Percentiles rank a stretch among this genome's conserved stretches.
Conservation (phyloP, 2,888 invertebrate genomes). For the Drosophila paranaensis region DNA sequence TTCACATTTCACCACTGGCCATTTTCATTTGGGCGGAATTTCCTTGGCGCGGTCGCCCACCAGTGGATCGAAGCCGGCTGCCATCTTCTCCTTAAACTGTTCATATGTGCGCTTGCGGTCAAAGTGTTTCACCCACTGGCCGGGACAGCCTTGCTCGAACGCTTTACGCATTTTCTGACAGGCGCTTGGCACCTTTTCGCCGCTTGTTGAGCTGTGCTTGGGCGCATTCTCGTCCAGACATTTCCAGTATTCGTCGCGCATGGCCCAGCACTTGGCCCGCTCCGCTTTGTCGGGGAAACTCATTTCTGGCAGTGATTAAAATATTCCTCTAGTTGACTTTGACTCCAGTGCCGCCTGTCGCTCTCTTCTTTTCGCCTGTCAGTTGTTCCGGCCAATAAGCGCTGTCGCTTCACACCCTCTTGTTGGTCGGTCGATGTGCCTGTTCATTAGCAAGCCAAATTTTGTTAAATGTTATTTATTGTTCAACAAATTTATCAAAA, state of each 20-base stretch:
- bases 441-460: background rate
- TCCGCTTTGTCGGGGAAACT: conserved; percentile 93
- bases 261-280: conserved; percentile 92
- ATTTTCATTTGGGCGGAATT: conserved; percentile 44
- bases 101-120: conserved; percentile 95
- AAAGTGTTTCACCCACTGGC: conserved; percentile 97
- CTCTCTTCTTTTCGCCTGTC: background rate
- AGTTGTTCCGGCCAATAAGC: background rate
- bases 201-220: conserved; percentile 84
- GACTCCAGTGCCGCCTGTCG: background rate
- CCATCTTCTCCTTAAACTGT: conserved; percentile 94
- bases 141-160: conserved; percentile 91
- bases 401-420: background rate
- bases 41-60: conserved; percentile 56
- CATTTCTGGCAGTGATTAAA: conserved; percentile 85
- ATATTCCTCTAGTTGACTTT: conserved; percentile 22
- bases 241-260: conserved; percentile 95
- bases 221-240: conserved; percentile 91
- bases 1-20: background rate
- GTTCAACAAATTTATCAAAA: conserved; percentile 30
- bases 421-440: background rate
- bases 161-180: conserved; percentile 90
- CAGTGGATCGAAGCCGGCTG: conserved; percentile 93
- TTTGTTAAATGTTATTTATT: background rate
- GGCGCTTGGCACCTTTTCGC: conserved; percentile 86